Conservation (phyloP, 2,888 invertebrate species). For the Thereva unica region DNA sequence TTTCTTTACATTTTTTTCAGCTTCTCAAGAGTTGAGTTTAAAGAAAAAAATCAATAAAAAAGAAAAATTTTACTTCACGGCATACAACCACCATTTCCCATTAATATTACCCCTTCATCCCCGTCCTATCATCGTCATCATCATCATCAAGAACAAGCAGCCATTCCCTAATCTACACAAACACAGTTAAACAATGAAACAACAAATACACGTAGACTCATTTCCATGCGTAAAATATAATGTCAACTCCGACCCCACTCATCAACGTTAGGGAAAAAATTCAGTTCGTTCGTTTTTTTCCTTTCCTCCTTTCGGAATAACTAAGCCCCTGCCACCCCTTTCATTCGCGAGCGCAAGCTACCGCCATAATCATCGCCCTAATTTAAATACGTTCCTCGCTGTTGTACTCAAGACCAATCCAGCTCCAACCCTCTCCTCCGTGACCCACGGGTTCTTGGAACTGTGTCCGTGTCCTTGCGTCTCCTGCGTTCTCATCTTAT, state of each 20-base stretch:
- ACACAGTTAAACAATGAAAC: slow-evolving; percentile 11
- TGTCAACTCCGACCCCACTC: slow-evolving; percentile 34
- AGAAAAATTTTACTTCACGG: slow-evolving; percentile 16
- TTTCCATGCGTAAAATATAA: slow-evolving; percentile 26
- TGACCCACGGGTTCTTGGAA: background rate
- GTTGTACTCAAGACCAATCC: slow-evolving; percentile 31
- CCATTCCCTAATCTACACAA: slow-evolving; percentile 32
- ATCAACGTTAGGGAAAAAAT: slow-evolving; percentile 22
- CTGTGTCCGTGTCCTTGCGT: slow-evolving; percentile 2
- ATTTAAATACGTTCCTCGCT: slow-evolving; percentile 48
- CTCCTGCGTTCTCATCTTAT: slow-evolving; percentile 14
- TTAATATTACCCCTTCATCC: slow-evolving; percentile 32
- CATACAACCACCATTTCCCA: slow-evolving; percentile 25
- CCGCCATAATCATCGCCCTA: slow-evolving; percentile 48
- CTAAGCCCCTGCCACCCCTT: slow-evolving; percentile 32
- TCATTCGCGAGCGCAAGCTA: slow-evolving; percentile 34
- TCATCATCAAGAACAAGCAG: slow-evolving; percentile 31
- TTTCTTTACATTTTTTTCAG: background rate
- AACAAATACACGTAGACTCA: slow-evolving; percentile 15
- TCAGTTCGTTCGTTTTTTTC: background rate
- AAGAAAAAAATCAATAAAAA: slow-evolving; percentile 25
- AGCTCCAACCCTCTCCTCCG: slow-evolving; percentile 7
- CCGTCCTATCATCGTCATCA: slow-evolving; percentile 31
- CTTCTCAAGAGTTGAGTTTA: slow-evolving; percentile 21
- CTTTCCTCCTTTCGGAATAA: slow-evolving; percentile 9